Conservation (phyloP, 1,140 invertebrate species). For the Listronotus bonariensis region DNA sequence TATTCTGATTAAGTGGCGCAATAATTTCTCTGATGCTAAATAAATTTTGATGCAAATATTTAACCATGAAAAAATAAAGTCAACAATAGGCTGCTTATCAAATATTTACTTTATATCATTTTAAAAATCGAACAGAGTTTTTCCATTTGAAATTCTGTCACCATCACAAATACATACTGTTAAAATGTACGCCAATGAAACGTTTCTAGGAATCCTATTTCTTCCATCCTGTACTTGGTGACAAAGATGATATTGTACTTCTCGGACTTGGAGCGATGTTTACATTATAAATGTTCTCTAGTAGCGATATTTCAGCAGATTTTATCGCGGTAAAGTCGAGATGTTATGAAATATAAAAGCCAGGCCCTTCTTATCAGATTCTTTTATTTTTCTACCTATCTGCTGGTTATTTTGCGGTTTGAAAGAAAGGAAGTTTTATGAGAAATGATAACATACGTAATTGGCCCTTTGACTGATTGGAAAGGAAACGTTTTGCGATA, state of each 20-base stretch:
- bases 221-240: background rate
- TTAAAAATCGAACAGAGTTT: too few species aligned
- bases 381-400: background rate
- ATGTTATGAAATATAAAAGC: background rate
- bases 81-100: too few species aligned
- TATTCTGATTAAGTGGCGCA: too few species aligned
- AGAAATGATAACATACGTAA: too few species aligned
- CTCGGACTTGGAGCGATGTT: background rate
- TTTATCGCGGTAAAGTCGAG: constrained; percentile 1
- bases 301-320: background rate
- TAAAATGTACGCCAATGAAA: background rate
- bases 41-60: too few species aligned
- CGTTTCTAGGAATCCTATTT: constrained; percentile 1
- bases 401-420: background rate
- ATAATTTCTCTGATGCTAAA: too few species aligned
- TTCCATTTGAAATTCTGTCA: too few species aligned
- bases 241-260: constrained; percentile 6
- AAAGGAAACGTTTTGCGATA: too few species aligned
- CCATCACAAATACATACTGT: too few species aligned
- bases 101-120: too few species aligned
- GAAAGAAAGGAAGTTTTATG: background rate
- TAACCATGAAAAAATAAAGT: too few species aligned
- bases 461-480: too few species aligned
- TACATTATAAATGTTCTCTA: constrained; percentile 1
- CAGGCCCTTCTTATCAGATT: background rate